These are phyloP conservation scores for Trialeurodes vaporariorum DNA, from an alignment of 1,140 invertebrate genomes.

Conservation along the genomic window DNA sequence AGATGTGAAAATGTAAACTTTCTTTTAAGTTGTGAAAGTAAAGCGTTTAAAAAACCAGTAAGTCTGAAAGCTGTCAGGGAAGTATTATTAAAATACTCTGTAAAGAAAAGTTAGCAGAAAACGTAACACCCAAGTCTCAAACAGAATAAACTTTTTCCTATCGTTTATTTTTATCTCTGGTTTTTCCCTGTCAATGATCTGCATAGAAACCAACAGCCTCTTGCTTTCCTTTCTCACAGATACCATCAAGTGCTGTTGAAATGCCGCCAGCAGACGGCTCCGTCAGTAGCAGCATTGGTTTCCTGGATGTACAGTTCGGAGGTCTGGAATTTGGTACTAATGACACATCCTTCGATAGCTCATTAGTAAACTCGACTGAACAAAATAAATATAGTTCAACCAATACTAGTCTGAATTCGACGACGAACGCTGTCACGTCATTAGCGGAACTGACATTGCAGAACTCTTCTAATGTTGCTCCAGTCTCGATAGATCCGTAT, in stretches of 20 bases:
- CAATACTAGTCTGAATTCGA: neutral
- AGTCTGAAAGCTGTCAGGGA: too few species aligned
- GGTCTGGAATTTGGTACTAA: slow-evolving; percentile 67
- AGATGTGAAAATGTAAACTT: too few species aligned
- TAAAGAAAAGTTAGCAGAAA: too few species aligned
- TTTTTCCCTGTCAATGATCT: too few species aligned
- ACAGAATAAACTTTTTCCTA: too few species aligned
- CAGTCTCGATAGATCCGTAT: neutral
- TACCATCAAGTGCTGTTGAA: slow-evolving; percentile 85
- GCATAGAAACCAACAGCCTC: too few species aligned
- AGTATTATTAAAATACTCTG: too few species aligned
- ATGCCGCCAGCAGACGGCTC: slow-evolving; percentile 82
- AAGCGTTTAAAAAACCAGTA: too few species aligned
- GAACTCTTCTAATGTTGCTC: neutral
- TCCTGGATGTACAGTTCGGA: slow-evolving; percentile 88
- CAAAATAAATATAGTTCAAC: slow-evolving; percentile 9
- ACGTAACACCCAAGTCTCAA: too few species aligned
- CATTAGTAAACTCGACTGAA: slow-evolving; percentile 14
- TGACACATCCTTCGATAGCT: slow-evolving; percentile 11
- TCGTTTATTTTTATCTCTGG: too few species aligned
- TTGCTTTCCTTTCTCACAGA: slow-evolving; percentile 42
- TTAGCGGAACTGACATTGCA: neutral
- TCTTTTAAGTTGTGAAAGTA: too few species aligned
- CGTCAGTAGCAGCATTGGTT: slow-evolving; percentile 50
- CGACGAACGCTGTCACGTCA: neutral